Percentiles rank a stretch among this genome's conserved stretches.
Conservation (phyloP, 37 sponge, comb jelly and placozoan species). For the Oscarella lobularis region DNA sequence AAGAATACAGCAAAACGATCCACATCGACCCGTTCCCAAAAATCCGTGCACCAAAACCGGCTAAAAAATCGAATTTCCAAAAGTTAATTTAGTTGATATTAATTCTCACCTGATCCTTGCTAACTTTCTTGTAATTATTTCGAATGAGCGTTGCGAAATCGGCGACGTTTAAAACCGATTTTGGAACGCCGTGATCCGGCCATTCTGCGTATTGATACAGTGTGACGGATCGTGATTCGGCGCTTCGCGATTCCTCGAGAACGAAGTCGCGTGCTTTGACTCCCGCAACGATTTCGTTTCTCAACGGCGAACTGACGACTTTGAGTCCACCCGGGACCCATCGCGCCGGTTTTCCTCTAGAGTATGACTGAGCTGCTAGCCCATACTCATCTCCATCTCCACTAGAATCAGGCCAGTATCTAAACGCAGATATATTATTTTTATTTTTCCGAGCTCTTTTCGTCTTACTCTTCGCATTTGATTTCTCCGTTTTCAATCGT, state of each 20-base stretch:
- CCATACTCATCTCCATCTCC: neutral
- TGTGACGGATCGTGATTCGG: neutral
- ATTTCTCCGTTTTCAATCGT: neutral
- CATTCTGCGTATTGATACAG: neutral
- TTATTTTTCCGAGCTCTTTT: no score
- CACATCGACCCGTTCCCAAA: neutral
- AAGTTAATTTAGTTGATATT: no score
- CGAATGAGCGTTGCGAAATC: neutral
- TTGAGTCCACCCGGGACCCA: neutral
- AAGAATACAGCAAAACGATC: neutral
- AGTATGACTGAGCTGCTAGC: neutral
- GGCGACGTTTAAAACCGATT: neutral
- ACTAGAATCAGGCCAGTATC: neutral
- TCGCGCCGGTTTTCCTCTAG: neutral
- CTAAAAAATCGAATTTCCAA: neutral
- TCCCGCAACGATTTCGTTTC: neutral
- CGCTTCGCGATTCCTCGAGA: no score
- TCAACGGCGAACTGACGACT: neutral
- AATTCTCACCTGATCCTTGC: neutral
- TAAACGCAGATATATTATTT: no score
- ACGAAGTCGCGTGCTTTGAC: neutral
- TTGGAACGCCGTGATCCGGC: neutral
- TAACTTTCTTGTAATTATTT: neutral
- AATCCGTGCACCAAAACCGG: neutral
- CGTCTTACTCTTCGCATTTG: neutral